Evolutionary conservation across 1,140 invertebrate species (phyloP), one percentile per base, ranked within the genome.

Genomic region (Lutraria rhynchaena): DNA sequence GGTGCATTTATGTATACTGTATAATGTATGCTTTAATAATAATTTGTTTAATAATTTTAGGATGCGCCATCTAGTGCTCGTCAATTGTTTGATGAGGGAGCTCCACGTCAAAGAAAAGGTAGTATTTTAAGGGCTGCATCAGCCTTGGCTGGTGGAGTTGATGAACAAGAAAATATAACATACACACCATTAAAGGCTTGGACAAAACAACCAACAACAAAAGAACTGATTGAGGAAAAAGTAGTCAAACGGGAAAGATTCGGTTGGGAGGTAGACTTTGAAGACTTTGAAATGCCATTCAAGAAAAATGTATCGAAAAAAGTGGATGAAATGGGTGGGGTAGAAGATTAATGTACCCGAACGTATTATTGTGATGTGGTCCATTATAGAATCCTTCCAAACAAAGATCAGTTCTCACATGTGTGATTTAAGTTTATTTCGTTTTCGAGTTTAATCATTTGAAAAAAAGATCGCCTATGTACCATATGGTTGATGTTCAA

Each of bases 241-340:
- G 85, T 86, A 37, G 73, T 87, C 13, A 85, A 83, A 35, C 81
- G 91, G 46, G 87, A 92, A 27, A 71, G 89, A 35, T 92, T 89
- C 81, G 87, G 87, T 24, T 93, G 91, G 92, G 91, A 92, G 60
- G 89, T 92, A n/a, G 92, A 93, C 84, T 93, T 93, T 87, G 85
- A 87, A 33, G 92, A 93, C 82, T 93, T 92, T 86, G 80, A 92
- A 70, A 92, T 92, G 90, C 92, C 92, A 41, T 93, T 93, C 82
- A 85, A 90, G 24, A 90, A 90, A 83, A 93, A 93, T 84, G 70
- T 92, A 11, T 73, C 81, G 29, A 83, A 85, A 58, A 85, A 86
- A 71, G 44, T 86, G n/a, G 77, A 85, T 78, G 65, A 74, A 35
- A 77, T 89, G 74, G 88, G 80, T 29, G 77, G 78, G 9, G 29